Evolutionary conservation across 1,140 invertebrate species (phyloP).

Genomic region (Drosophila nebulosa): DNA sequence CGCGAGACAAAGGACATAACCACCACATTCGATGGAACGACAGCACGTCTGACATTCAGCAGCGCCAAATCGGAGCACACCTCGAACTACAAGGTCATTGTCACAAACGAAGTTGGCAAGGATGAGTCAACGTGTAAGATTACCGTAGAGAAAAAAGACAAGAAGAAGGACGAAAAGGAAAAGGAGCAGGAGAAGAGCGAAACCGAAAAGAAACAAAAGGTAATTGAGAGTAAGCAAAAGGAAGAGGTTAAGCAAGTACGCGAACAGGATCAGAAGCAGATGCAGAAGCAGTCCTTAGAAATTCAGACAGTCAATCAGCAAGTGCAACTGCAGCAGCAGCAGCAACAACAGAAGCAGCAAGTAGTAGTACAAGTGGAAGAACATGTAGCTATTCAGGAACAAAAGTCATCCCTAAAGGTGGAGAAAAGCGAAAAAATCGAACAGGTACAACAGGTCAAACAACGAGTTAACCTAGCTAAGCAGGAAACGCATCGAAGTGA

Average conservation of each 20-base stretch:
- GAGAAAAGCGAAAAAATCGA: background rate
- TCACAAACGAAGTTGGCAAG: conserved; percentile 91
- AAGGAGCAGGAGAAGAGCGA: conserved; percentile 75
- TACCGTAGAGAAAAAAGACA: conserved; percentile 82
- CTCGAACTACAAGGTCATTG: conserved; percentile 89
- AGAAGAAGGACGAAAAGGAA: conserved; percentile 67
- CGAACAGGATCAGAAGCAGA: background rate
- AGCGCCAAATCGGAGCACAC: conserved; percentile 86
- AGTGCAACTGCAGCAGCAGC: too few relatives aligned
- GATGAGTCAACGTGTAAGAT: conserved; percentile 90
- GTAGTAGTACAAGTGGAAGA: background rate
- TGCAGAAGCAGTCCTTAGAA: background rate
- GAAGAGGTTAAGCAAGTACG: background rate
- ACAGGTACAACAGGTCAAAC: background rate
- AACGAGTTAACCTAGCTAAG: background rate
- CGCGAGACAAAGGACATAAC: conserved; percentile 87
- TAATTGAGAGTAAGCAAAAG: conserved; percentile 32
- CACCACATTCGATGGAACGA: conserved; percentile 90
- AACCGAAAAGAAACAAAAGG: conserved; percentile 66
- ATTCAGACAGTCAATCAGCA: background rate
- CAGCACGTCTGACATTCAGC: conserved; percentile 88
- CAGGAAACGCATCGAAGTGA: background rate
- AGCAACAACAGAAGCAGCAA: background rate
- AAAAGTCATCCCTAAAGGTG: background rate
- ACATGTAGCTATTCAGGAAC: background rate